phyloP scores from a whole-genome alignment of 2,797 vertebrate genomes.

The Rousettus madagascariensis region DNA sequence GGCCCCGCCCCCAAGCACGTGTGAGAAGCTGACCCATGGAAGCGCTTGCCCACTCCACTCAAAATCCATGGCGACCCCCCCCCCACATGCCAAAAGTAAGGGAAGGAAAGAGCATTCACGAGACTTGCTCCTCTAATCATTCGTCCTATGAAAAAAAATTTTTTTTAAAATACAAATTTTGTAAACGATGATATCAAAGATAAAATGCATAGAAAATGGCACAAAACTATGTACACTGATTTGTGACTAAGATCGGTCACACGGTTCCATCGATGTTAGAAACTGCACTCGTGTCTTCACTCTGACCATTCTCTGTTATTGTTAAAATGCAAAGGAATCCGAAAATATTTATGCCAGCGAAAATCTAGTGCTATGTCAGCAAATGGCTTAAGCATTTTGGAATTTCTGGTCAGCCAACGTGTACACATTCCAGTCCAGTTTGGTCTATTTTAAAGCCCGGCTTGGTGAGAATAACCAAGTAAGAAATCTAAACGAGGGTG shows the following conservation, averaged over 20 bases:
- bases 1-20: neutral
- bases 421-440: neutral
- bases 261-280: neutral
- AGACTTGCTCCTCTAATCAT: conserved; percentile 15
- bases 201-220: conserved; percentile 36
- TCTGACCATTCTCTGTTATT: neutral
- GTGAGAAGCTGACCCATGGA: conserved; percentile 81
- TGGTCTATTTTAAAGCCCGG: neutral
- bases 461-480: neutral
- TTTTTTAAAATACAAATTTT: neutral
- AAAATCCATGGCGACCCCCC: conserved; percentile 73
- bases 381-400: neutral
- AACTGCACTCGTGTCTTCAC: neutral
- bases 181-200: conserved; percentile 8
- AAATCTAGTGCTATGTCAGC: neutral
- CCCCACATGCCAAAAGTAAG: conserved; percentile 4
- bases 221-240: neutral
- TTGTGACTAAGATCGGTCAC: conserved; percentile 18
- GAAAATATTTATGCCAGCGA: neutral
- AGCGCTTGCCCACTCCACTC: neutral
- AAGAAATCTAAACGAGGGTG: neutral
- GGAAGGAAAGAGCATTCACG: neutral
- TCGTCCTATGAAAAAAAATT: neutral
- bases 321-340: conserved; percentile 9
- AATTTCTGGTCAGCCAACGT: conserved; percentile 3